phyloP scores from a whole-genome alignment of 2,113 vertebrate species.

The Thamnophis sirtalis region DNA sequence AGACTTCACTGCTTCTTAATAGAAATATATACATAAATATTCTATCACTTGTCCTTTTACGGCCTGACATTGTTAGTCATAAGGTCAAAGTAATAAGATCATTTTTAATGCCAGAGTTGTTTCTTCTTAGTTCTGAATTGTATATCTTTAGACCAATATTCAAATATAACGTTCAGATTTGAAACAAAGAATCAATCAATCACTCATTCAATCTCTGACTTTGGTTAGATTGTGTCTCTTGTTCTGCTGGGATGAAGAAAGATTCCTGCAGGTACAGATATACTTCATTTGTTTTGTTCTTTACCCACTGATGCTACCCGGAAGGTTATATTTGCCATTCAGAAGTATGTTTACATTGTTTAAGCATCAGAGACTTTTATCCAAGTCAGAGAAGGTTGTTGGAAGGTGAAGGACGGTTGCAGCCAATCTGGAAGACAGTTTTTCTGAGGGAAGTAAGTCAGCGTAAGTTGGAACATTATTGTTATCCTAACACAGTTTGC shows the following conservation, averaged over 20 bases:
- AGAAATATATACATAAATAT: not conserved
- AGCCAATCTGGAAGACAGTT: conserved; percentile 6
- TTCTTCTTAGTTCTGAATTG: not conserved
- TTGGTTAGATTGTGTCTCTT: conserved; percentile 25
- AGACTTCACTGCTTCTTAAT: not conserved
- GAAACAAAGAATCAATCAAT: not conserved
- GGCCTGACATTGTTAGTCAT: not conserved
- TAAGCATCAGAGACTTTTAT: conserved; percentile 21
- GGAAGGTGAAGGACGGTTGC: conserved; percentile 23
- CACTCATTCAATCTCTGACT: conserved; percentile 13
- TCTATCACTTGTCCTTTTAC: not conserved
- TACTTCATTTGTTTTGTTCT: conserved; percentile 32
- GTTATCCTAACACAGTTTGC: conserved; percentile 66
- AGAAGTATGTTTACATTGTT: conserved; percentile 12
- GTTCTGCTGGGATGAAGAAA: conserved; percentile 25
- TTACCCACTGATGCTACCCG: conserved; percentile 36
- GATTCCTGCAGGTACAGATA: conserved; percentile 16
- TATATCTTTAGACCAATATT: not conserved
- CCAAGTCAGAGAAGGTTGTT: conserved; percentile 19
- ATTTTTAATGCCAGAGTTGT: not conserved
- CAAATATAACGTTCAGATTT: not conserved
- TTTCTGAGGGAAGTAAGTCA: conserved; percentile 35
- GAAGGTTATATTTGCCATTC: conserved; percentile 29
- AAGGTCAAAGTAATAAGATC: not conserved
- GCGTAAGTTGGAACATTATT: conserved; percentile 54